Conservation (phyloP, 2,113 vertebrate species). For the Zapus hudsonius region DNA sequence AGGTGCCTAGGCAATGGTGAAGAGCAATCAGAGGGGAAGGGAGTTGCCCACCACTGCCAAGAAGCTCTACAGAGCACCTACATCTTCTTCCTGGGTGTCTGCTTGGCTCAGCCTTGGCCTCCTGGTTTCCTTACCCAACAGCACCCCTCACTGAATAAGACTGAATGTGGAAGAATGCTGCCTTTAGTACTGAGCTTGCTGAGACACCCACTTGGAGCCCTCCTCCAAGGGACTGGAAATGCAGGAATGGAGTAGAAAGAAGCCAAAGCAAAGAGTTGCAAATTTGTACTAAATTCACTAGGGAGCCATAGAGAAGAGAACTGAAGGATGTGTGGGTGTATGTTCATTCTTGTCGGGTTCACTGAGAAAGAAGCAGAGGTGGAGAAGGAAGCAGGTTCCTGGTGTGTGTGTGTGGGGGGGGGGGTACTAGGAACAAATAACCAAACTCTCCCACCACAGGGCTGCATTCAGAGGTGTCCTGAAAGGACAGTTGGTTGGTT, state of each 20-base stretch:
- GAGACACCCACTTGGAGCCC: not conserved
- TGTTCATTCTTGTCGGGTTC: not conserved
- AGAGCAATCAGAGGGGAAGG: too few species aligned
- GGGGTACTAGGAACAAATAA: not conserved
- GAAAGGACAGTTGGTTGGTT: not conserved
- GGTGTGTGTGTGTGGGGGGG: too few species aligned
- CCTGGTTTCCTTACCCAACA: not conserved
- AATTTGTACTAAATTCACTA: not conserved
- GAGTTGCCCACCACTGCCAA: rapidly evolving
- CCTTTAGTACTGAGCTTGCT: not conserved
- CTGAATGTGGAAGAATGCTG: not conserved
- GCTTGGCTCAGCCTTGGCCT: not conserved
- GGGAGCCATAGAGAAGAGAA: not conserved
- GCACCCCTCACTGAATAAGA: not conserved
- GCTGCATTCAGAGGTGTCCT: not conserved
- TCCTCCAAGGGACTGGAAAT: not conserved
- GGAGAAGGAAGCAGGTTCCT: not conserved
- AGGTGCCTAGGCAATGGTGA: not conserved
- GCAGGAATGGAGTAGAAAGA: not conserved
- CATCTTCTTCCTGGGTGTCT: not conserved
- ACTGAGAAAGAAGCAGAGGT: not conserved
- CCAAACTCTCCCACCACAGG: not conserved
- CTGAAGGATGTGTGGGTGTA: not conserved
- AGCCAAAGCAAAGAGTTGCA: not conserved
- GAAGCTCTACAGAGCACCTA: slow-evolving; percentile 48